Evolutionary conservation across 1,140 invertebrate species (phyloP), one percentile per base, ranked within the genome.

Genomic region (Drosophila carrolli): DNA sequence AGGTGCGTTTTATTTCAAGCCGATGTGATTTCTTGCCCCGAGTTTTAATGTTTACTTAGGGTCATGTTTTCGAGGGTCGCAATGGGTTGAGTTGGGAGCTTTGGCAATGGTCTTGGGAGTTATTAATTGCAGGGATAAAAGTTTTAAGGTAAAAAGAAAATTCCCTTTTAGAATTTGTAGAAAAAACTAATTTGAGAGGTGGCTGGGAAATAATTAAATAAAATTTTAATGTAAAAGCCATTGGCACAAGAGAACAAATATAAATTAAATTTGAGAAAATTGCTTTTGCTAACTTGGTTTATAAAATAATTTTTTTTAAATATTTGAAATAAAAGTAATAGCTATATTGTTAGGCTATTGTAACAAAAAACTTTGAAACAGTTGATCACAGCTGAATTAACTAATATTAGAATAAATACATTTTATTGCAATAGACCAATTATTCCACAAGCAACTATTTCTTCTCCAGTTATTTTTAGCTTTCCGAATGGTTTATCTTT

Each of bases 1-100:
- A 86, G 82, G 82, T 88, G 75, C 56, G 62, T 78, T 86, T 86
- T 82, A 86, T 85, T 81, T 29, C 32, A 35, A 35, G 60, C 51
- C 56, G 40, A 50, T 53, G 53, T 50, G 53, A 81, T 70, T 78
- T 73, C 59, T 51, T 32, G 67, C 32, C 57, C 43, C 60, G 37
- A 56, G 46, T 51, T 80, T 58, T 80, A 63, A 80, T 84, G 77
- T 84, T 76, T 84, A 68, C 70, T 80, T 73, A 50, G 81, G 81
- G 72, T 57, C 70, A 60, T 67, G 55, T 72, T 54, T 47, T 44
- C 7, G 13, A 41, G 56, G 41, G 40, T 62, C 43, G 40, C 50
- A 44, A 58, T 58, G 59, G 72, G 47, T 63, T 57, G 65, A 46
- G 32, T 50, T 51, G 75, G 51, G 44, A 53, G 3, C 35, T 13